Conservation (phyloP, 2,797 vertebrate genomes). For the Anableps anableps region DNA sequence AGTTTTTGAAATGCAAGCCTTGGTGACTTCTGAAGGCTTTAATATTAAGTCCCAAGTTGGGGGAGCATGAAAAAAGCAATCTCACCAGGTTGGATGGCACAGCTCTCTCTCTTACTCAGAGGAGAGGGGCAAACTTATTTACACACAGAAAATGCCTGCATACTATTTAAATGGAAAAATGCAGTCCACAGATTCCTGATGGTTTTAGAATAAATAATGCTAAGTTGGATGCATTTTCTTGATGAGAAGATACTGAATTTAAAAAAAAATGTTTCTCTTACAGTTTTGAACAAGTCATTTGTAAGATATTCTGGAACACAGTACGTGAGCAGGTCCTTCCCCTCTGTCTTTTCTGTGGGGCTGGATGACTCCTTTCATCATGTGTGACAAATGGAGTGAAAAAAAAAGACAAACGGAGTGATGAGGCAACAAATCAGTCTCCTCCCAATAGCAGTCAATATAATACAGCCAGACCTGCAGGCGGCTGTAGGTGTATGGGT, state of each 20-base stretch:
- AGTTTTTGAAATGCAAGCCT: slow-evolving; percentile 29
- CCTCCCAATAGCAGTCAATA: slow-evolving; percentile 65
- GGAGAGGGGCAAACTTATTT: slow-evolving; percentile 14
- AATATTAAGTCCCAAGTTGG: slow-evolving; percentile 20
- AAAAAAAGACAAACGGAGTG: slow-evolving; percentile 57
- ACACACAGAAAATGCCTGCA: slow-evolving; percentile 14
- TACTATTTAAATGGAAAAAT: slow-evolving; percentile 12
- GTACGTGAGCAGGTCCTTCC: slow-evolving; percentile 35
- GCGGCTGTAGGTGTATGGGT: slow-evolving; percentile 47
- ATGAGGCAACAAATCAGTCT: slow-evolving; percentile 73
- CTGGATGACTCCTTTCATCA: slow-evolving; percentile 65
- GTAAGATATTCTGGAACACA: slow-evolving; percentile 60
- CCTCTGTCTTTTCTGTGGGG: slow-evolving; percentile 59
- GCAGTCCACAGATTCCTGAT: not conserved
- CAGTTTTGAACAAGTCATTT: slow-evolving; percentile 38
- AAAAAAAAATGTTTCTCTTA: slow-evolving; percentile 38
- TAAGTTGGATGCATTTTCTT: slow-evolving; percentile 10
- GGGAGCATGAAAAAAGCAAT: slow-evolving; percentile 16
- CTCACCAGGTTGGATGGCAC: slow-evolving; percentile 22
- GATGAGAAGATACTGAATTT: slow-evolving; percentile 12
- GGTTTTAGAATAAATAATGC: slow-evolving; percentile 10
- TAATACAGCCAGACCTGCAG: slow-evolving; percentile 73
- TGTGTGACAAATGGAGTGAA: slow-evolving; percentile 63
- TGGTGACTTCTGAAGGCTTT: slow-evolving; percentile 36
- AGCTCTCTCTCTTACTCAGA: not conserved